Base-by-base conservation (phyloP, 2,888 invertebrate genomes). In the Euphydryas editha region DNA sequence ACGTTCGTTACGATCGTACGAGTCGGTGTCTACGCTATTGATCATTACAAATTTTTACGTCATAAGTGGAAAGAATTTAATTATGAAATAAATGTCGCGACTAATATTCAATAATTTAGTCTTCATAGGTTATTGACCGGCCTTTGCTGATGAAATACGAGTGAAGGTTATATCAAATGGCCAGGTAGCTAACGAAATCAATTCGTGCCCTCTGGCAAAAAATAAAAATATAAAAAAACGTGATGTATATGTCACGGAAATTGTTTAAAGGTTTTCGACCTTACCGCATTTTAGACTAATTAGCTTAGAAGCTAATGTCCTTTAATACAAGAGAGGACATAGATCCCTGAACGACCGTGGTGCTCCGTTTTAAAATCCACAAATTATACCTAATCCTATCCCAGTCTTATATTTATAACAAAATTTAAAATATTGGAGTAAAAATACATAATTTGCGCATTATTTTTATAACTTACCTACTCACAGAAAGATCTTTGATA, bases 151-250 rank as follows among this genome's bases (percentile, higher is more conserved):
- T 83, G 86, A 86, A 86, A 85, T 84, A 84, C 77, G 73, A 73
- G 70, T 80, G 86, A 89, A 89, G 89, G 87, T 88, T 85, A 84
- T 82, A 81, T 79, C 80, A 77, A 75, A 80, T 74, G 76, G 70
- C 81, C 85, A 88, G 85, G 86, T 81, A 84, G 70, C 73, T 70
- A 72, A 81, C 73, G 75, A 74, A 75, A 74, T 73, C 70, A 77
- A 76, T 73, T 82, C 76, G 77, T 79, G 82, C 83, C 83, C 83
- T 84, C 82, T 76, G 69, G 70, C 70, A 74, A 77, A 75, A 75
- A 75, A 73, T 56, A 65, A 66, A 67, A 60, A 63, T 67, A 68
- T 62, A 65, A 67, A 64, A 67, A 70, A 64, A 68, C 67, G 56
- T 59, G 47, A 62, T 62, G 61, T 71, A 66, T 69, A 67, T 74